Evolutionary conservation across 1,140 invertebrate genomes (phyloP).

Genomic region (Nymphalis io): DNA sequence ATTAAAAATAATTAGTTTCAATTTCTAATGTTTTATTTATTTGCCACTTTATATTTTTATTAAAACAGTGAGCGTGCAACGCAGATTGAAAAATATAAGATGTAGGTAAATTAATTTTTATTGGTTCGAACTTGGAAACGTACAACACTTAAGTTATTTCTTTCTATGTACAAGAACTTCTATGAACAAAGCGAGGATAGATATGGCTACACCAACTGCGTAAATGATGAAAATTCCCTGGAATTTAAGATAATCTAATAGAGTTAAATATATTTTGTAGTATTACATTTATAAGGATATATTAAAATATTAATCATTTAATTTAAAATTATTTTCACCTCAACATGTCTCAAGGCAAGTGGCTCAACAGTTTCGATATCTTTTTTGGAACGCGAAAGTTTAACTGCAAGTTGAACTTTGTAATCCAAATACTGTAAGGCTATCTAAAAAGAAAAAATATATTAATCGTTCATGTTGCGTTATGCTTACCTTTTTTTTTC

Average conservation of each 20-base stretch:
- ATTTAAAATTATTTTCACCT: conserved; percentile 43
- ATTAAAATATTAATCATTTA: background rate
- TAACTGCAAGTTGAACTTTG: conserved; percentile 72
- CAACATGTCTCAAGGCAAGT: conserved; percentile 54
- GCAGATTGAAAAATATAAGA: no score
- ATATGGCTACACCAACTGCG: conserved; percentile 43
- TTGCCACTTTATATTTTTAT: no score
- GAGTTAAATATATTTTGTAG: no score
- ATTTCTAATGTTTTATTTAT: no score
- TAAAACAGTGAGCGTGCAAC: no score
- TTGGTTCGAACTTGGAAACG: background rate
- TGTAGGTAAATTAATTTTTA: background rate
- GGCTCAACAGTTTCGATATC: conserved; percentile 59
- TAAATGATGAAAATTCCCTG: conserved; percentile 68
- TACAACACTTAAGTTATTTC: conserved; percentile 1
- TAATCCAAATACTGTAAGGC: conserved; percentile 73
- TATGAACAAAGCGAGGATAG: conserved; percentile 41
- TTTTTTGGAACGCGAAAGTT: conserved; percentile 65
- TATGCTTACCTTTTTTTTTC: background rate
- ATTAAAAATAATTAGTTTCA: no score
- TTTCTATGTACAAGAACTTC: conserved; percentile 37
- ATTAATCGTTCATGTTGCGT: background rate
- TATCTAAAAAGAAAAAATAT: conserved; percentile 50
- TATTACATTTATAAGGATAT: no score
- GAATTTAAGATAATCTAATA: conserved; percentile 32